Base-by-base conservation (phyloP, 2,797 vertebrate genomes). In the Clarias pachynema region DNA sequence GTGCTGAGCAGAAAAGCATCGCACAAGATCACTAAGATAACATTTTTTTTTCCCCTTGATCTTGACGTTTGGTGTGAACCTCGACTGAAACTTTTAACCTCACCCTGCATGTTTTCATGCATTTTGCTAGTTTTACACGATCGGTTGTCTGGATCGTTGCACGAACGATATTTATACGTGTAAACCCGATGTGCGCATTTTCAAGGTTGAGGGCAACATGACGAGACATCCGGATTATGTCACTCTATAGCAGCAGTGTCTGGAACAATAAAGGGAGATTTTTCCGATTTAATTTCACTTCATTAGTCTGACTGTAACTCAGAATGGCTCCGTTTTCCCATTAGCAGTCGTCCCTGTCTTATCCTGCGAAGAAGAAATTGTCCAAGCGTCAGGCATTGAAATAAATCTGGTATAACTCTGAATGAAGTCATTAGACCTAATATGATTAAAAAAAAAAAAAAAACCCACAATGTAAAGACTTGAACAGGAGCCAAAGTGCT, bases 371-470 rank as follows among this genome's bases (percentile, higher is more conserved):
- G 5, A 62, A 86, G 83, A 90, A 90, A 86, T 87, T 88, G 86
- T 91, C 87, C 86, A 87, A 91, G 92, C 92, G 89, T 81, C 59
- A 60, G 75, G 49, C 85, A 80, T 86, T 26, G 31, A 86, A 88
- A 87, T 87, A 56, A 87, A 88, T 83, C 85, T 85, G 62, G 77
- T 85, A 68, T 29, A 86, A 87, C 86, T 89, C 72, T 81, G 84
- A 85, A 87, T 87, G 82, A 86, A 88, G 65, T 88, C 88, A 88
- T 91, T 89, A 86, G 79, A 88, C 75, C 66, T 85, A 89, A 89
- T 89, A 84, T 89, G 73, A 85, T 84, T 74, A 87, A 84, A 86
- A 85, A 85, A 53, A 53, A 53, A 53, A 53, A 53, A 53, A 53
- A 53, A 53, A 53, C 2, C 2, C 65, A 86, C 69, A 86, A 86